A percentile compares a stretch with the other conserved stretches of the same genome.
Evolutionary conservation across 2,797 vertebrate genomes (phyloP).

Genomic region (Lophius americanus): DNA sequence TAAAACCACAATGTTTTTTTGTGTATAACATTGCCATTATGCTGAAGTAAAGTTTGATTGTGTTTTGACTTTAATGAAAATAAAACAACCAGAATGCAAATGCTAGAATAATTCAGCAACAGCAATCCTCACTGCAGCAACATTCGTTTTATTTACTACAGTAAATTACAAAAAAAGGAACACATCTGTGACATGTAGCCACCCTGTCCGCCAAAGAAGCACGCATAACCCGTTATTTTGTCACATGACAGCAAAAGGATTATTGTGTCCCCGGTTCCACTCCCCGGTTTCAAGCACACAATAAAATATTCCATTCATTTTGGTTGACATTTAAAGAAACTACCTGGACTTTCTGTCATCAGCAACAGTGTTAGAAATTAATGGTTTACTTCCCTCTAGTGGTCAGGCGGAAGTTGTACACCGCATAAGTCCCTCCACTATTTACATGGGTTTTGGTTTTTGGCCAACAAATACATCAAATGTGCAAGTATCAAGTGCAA

Average conservation of each 20-base stretch:
- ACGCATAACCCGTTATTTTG: not conserved
- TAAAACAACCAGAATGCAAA: too few species aligned
- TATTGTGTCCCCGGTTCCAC: not conserved
- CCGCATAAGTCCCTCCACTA: not conserved
- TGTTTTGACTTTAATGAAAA: not conserved
- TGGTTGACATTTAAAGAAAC: not conserved
- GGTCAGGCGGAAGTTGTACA: constrained; percentile 22
- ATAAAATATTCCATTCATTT: not conserved
- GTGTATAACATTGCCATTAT: not conserved
- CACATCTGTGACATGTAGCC: not conserved
- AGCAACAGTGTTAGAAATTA: not conserved
- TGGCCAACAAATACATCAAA: too few species aligned
- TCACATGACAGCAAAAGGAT: not conserved
- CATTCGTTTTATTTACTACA: not conserved
- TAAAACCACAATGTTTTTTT: not conserved
- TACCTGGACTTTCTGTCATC: not conserved
- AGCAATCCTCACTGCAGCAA: too few species aligned
- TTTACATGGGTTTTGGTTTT: not conserved
- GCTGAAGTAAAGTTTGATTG: not conserved
- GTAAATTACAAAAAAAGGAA: not conserved
- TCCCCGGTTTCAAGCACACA: fast-evolving
- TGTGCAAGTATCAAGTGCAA: not conserved
- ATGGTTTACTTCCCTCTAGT: constrained; percentile 63
- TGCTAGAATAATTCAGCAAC: too few species aligned
- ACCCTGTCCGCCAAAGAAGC: not conserved